Base-by-base conservation (phyloP, 2,888 invertebrate species). In the Chymomyza amoena region DNA sequence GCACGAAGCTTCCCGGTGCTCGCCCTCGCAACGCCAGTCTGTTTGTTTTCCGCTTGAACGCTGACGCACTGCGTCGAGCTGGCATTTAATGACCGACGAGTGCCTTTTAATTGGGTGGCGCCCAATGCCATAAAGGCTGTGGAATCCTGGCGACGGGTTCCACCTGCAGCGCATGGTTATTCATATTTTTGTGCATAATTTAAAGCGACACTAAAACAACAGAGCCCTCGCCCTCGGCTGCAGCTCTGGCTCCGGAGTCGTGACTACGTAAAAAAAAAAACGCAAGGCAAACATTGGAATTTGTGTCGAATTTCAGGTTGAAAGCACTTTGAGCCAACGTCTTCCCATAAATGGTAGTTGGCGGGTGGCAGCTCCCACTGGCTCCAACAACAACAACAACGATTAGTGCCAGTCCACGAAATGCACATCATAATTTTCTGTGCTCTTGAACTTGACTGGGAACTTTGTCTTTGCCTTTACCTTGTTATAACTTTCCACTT, bases 81-180 rank as follows among this genome's bases (percentile, higher is more conserved):
- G 18, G 73, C 70, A 71, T 86, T 89, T 89, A 79, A 87, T 86
- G 81, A 73, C 73, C 78, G 59, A 73, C 79, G 80, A 87, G 86
- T 84, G 86, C 70, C 71, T 80, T 86, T 86, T 86, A 85, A 86
- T 86, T 87, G 87, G 86, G 79, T 85, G 86, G 87, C 85, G 81
- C 78, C 77, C 81, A 75, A 65, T 70, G 76, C 75, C 72, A 75
- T 81, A 80, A 81, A 81, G 51, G 51, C 64, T 66, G 57, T 45
- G 25, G 62, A 6, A 45, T 45, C 39, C 39, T 18, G 15, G 56
- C 52, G 51, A 15, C 15, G 61, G 5, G 39, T 45, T 70, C 67
- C 77, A 79, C 71, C 76, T 72, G 75, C 73, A 45, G 72, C 28
- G 75, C 63, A 56, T 76, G 77, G 54, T 81, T 83, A 85, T 85